These are phyloP conservation scores for Heliconius ethilla DNA, from an alignment of 2,888 invertebrate species.

Conservation along the genomic window DNA sequence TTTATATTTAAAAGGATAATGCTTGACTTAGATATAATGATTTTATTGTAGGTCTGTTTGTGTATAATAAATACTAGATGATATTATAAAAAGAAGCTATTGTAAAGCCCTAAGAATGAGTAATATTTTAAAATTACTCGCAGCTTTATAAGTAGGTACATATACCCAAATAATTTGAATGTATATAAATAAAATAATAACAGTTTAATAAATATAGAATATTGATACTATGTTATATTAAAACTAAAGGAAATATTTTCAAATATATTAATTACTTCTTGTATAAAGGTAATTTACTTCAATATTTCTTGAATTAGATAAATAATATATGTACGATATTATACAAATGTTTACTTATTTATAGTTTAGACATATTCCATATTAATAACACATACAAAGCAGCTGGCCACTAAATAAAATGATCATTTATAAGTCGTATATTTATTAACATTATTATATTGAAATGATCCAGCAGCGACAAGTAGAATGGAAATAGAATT, in stretches of 20 bases:
- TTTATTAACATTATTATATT: slow-evolving; percentile 37
- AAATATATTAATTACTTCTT: background rate
- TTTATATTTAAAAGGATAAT: slow-evolving; percentile 32
- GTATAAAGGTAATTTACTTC: no score
- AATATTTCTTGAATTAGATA: background rate
- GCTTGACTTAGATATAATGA: slow-evolving; percentile 25
- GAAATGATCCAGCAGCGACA: slow-evolving; percentile 39
- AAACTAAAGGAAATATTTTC: background rate
- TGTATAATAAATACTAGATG: background rate
- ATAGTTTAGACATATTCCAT: background rate
- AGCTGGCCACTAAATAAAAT: slow-evolving; percentile 29
- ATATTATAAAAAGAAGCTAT: background rate
- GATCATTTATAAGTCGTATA: slow-evolving; percentile 33
- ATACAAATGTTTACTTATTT: background rate
- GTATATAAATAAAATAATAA: no score
- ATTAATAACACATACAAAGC: slow-evolving; percentile 1
- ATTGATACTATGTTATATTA: background rate
- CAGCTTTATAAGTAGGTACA: background rate
- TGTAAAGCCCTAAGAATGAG: no score
- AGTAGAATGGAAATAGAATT: slow-evolving; percentile 44
- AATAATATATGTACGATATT: background rate
- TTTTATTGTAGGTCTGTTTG: slow-evolving; percentile 9
- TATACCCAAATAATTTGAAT: no score
- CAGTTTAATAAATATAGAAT: no score
- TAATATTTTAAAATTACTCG: background rate